Percentiles rank a stretch among this genome's conserved stretches.
These are phyloP conservation scores for Mixornis gularis DNA, from an alignment of 2,113 vertebrate species.

Conservation along the genomic window DNA sequence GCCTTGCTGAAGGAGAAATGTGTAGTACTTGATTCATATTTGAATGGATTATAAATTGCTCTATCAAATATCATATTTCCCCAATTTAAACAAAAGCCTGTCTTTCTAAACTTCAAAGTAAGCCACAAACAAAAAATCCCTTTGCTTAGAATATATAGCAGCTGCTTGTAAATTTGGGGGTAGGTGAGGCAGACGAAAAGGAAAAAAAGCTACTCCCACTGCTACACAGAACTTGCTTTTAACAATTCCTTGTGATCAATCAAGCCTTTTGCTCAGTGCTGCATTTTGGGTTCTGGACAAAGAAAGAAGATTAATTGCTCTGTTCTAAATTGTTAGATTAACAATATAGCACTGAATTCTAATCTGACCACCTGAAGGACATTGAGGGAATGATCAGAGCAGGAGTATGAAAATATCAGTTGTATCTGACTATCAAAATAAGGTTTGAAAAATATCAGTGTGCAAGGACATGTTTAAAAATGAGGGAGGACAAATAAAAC, in stretches of 20 bases:
- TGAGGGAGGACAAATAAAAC: fast-evolving
- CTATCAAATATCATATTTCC: background rate
- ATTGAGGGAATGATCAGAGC: background rate
- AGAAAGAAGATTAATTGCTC: slow-evolving; percentile 33
- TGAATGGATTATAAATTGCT: background rate
- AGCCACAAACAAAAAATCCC: background rate
- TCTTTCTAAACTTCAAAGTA: slow-evolving; percentile 20
- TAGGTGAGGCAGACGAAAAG: background rate
- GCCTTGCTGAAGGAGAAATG: background rate
- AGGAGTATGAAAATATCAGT: slow-evolving; percentile 10
- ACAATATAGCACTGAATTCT: background rate
- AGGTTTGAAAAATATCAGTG: slow-evolving; percentile 5
- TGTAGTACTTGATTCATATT: background rate
- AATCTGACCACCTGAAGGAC: background rate
- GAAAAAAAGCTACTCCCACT: background rate
- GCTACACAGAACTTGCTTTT: slow-evolving; percentile 1
- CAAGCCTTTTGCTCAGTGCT: background rate
- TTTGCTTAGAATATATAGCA: background rate
- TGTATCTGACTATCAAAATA: background rate
- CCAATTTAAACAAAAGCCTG: slow-evolving; percentile 9
- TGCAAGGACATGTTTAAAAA: background rate
- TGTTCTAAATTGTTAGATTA: background rate
- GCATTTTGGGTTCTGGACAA: background rate
- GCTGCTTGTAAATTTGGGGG: background rate
- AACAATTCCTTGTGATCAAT: slow-evolving; percentile 10